Evolutionary conservation across 2,797 vertebrate species (phyloP).

Genomic region (Sciurus vulgaris): DNA sequence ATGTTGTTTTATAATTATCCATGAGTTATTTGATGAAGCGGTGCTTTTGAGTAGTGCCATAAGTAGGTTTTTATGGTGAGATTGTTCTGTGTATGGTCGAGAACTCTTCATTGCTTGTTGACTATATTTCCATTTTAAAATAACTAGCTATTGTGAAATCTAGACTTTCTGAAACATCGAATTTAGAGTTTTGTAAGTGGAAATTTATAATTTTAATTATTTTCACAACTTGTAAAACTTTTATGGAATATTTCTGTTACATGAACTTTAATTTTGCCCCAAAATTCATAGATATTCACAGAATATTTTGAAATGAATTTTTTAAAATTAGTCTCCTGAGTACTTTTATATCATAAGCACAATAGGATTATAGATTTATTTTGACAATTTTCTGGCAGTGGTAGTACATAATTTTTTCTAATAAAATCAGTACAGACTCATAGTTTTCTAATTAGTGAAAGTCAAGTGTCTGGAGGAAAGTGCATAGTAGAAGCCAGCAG

Average conservation of each 20-base stretch:
- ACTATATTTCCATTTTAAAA: neutral
- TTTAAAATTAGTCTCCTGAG: neutral
- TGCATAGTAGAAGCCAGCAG: neutral
- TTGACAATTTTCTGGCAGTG: neutral
- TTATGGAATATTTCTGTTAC: neutral
- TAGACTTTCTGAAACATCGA: neutral
- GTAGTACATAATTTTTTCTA: neutral
- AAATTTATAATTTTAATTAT: neutral
- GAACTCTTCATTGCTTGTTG: neutral
- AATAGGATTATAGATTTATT: neutral
- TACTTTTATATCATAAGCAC: neutral
- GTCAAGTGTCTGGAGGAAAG: neutral
- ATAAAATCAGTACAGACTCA: neutral
- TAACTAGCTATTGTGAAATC: neutral
- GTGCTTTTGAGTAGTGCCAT: neutral
- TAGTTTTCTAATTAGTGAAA: conserved; percentile 33
- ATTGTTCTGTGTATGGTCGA: neutral
- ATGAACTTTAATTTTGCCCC: neutral
- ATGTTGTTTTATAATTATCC: neutral
- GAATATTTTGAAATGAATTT: conserved; percentile 41
- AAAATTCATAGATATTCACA: neutral
- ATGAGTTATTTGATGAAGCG: neutral
- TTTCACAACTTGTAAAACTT: neutral
- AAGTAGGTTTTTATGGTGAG: neutral
- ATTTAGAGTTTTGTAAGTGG: neutral